Conservation (phyloP, 2,888 invertebrate species). For the Neuroscelio doddi region DNA sequence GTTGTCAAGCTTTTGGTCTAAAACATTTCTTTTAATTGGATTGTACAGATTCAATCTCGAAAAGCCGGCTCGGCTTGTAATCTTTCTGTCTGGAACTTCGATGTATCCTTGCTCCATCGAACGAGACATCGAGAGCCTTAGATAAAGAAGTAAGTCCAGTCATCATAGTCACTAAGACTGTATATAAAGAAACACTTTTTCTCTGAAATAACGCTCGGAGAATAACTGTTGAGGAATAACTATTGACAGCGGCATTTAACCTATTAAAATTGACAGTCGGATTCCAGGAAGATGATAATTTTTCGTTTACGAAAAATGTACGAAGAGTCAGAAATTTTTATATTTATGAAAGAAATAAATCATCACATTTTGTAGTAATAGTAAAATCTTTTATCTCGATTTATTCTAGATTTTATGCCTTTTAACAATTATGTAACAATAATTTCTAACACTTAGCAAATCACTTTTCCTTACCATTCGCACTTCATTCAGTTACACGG, state of each 20-base stretch:
- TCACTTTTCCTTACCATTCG: too few relatives aligned
- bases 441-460: too few relatives aligned
- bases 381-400: too few relatives aligned
- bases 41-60: constrained; percentile 59
- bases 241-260: constrained; percentile 28
- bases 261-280: constrained; percentile 29
- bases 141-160: constrained; percentile 29
- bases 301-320: not conserved
- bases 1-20: constrained; percentile 51
- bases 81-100: constrained; percentile 28
- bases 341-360: too few relatives aligned
- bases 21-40: constrained; percentile 54
- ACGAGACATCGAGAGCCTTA: constrained; percentile 17
- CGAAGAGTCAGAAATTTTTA: too few relatives aligned
- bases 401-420: too few relatives aligned
- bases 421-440: too few relatives aligned
- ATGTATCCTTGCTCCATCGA: constrained; percentile 15
- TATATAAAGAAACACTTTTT: not conserved
- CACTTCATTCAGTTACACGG: too few relatives aligned
- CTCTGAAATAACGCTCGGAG: not conserved
- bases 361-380: too few relatives aligned
- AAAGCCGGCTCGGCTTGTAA: constrained; percentile 43
- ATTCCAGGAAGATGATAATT: constrained; percentile 19
- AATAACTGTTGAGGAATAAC: constrained; percentile 16
- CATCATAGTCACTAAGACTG: constrained; percentile 23